A percentile compares a stretch with the other conserved stretches of the same genome.
These are phyloP conservation scores for Theonella swinhoei DNA, from an alignment of 37 sponge, comb jelly and placozoan species.

Conservation along the genomic window DNA sequence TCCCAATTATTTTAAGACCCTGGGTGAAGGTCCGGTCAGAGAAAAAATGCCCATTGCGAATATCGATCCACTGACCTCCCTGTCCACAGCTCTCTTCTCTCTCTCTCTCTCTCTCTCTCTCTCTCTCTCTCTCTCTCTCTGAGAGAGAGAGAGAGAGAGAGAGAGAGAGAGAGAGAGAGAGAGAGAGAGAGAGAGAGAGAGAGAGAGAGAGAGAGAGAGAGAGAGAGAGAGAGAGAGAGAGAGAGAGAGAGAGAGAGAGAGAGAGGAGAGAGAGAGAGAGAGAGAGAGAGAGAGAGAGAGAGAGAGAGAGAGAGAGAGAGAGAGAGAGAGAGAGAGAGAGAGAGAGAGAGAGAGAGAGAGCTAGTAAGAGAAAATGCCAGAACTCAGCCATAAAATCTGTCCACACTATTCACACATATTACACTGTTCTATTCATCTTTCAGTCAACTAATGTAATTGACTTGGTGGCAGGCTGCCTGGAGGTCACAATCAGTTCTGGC, in stretches of 20 bases:
- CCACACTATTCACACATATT: no score
- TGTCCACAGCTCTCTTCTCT: slow-evolving; percentile 18
- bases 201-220: neutral
- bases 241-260: neutral
- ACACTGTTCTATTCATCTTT: no score
- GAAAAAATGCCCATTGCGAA: no score
- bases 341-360: neutral
- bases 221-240: neutral
- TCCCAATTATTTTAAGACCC: no score
- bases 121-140: no score
- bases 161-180: neutral
- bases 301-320: neutral
- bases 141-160: neutral
- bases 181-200: neutral
- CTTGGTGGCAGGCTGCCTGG: no score
- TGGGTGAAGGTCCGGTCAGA: no score
- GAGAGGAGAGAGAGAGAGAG: neutral
- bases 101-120: slow-evolving; percentile 21
- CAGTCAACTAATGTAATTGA: no score
- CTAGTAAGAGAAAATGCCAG: neutral
- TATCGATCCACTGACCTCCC: no score
- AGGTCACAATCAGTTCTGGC: no score
- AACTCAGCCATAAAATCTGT: neutral
- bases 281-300: neutral
- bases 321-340: neutral